phyloP scores from a whole-genome alignment of 92 coral and sea anemone genomes.

The Phenganax subtilis region DNA sequence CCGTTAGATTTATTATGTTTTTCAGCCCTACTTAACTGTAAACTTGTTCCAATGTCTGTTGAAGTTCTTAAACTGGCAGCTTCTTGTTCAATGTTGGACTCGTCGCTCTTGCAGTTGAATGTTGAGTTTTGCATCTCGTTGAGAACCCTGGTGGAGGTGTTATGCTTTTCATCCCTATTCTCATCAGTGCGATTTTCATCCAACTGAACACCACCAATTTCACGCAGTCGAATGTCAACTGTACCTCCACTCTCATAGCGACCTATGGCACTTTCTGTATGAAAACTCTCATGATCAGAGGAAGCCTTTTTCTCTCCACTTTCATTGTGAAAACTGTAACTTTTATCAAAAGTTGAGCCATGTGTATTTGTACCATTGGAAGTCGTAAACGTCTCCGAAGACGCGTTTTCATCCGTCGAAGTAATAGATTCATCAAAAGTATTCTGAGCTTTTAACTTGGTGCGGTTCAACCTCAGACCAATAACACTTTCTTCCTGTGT shows the following conservation, averaged over 20 bases:
- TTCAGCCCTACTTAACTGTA: not conserved
- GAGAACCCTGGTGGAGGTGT: not conserved
- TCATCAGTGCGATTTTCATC: not conserved
- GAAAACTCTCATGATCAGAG: not conserved
- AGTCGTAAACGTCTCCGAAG: not conserved
- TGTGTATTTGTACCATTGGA: not conserved
- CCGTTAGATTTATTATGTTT: not conserved
- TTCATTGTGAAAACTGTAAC: not conserved
- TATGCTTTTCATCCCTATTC: constrained; percentile 1
- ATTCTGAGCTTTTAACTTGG: not conserved
- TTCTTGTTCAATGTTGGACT: not conserved
- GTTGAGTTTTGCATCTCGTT: not conserved
- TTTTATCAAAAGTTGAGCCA: not conserved
- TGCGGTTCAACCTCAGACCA: not conserved
- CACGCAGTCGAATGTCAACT: too few relatives aligned
- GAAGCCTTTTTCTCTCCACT: not conserved
- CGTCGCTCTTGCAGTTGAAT: not conserved
- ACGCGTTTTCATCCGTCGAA: not conserved
- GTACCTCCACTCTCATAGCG: too few relatives aligned
- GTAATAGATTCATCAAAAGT: not conserved
- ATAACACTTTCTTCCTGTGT: not conserved
- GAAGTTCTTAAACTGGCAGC: not conserved
- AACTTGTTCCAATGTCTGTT: not conserved
- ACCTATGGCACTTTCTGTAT: too few relatives aligned
- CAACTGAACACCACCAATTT: too few relatives aligned